A percentile compares a stretch with the other conserved stretches of the same genome.
phyloP scores from a whole-genome alignment of 1,140 invertebrate genomes.

The Bombus waltoni region DNA sequence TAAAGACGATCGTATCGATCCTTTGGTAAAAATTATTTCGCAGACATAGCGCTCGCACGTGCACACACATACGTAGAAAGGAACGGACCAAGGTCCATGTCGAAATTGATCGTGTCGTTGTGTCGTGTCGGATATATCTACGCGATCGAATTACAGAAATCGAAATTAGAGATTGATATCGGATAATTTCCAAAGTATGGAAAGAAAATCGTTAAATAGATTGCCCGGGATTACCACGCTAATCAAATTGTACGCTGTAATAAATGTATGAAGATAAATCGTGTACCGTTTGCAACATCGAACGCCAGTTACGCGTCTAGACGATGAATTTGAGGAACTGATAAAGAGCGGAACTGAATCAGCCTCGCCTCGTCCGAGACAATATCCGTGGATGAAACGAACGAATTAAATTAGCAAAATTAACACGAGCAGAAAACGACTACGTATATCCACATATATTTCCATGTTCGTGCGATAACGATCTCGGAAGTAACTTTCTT shows the following conservation, averaged over 20 bases:
- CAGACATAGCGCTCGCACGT: not conserved
- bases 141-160: not conserved
- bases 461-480: not conserved
- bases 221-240: too few species aligned
- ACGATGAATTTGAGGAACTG: not conserved
- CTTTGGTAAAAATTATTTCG: too few species aligned
- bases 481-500: conserved; percentile 15
- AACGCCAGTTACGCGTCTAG: not conserved
- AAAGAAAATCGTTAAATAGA: not conserved
- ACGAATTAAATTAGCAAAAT: conserved; percentile 23
- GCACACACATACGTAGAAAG: not conserved
- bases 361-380: too few species aligned
- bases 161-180: not conserved
- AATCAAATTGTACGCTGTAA: too few species aligned
- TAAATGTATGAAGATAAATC: not conserved
- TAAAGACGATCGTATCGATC: not conserved
- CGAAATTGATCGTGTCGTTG: not conserved
- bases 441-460: not conserved
- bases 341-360: not conserved
- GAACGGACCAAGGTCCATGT: not conserved
- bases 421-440: not conserved
- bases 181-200: not conserved
- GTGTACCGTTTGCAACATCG: too few species aligned
- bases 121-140: not conserved
- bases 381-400: not conserved